A percentile compares a stretch with the other conserved stretches of the same genome.
Conservation (phyloP, 2,113 vertebrate species). For the Gymnogyps californianus region DNA sequence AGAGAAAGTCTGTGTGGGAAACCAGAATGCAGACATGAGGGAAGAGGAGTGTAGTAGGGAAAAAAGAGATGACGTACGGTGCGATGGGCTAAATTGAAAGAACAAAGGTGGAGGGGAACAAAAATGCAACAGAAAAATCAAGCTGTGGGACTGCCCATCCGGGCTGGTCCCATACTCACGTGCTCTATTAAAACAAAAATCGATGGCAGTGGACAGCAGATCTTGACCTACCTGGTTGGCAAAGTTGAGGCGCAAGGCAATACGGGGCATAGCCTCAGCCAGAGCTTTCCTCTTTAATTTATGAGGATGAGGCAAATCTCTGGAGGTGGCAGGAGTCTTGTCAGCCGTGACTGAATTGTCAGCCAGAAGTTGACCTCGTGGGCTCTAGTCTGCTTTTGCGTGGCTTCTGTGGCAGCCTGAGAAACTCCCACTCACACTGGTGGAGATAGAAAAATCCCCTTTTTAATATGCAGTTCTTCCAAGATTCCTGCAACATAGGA, state of each 20-base stretch:
- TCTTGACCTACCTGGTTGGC: not conserved
- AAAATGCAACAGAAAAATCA: not conserved
- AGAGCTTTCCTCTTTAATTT: not conserved
- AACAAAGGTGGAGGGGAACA: not conserved
- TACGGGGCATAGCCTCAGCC: not conserved
- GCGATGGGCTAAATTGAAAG: not conserved
- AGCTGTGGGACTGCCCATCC: not conserved
- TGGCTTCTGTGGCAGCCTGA: not conserved
- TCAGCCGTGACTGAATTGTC: not conserved
- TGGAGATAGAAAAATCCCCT: not conserved
- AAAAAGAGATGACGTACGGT: not conserved
- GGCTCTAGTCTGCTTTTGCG: not conserved
- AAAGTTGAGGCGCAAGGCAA: not conserved
- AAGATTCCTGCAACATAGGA: not conserved
- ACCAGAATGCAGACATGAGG: not conserved
- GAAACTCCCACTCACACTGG: not conserved
- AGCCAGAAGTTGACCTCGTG: not conserved
- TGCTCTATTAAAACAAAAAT: not conserved
- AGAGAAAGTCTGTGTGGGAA: not conserved
- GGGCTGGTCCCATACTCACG: not conserved
- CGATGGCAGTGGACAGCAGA: not conserved
- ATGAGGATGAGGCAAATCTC: not conserved
- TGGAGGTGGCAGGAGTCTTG: not conserved
- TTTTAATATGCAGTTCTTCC: not conserved
- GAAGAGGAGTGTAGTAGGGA: not conserved